Evolutionary conservation across 2,888 invertebrate genomes (phyloP).

Genomic region (Drosophila villosipedis): DNA sequence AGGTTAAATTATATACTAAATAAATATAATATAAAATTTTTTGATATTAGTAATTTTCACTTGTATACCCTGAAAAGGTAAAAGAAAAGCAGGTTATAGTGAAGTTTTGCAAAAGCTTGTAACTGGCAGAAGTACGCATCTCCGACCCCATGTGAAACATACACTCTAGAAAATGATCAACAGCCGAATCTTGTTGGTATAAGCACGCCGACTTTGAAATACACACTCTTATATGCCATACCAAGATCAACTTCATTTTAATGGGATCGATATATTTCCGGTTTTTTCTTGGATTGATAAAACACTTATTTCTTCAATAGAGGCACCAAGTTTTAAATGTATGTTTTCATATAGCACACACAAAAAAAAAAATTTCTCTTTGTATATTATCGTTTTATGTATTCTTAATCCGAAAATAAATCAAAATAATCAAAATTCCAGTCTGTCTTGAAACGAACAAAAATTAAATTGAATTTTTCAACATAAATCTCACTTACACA

Average conservation of each 20-base stretch:
- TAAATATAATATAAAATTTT: not conserved
- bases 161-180: not conserved
- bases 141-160: not conserved
- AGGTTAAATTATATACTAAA: not conserved
- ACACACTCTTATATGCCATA: not conserved
- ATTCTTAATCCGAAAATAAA: not conserved
- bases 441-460: not conserved
- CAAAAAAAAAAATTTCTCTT: not conserved
- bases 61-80: not conserved
- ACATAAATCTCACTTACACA: not conserved
- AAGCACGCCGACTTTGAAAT: not conserved
- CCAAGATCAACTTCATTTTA: not conserved
- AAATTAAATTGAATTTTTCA: not conserved
- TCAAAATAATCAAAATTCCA: not conserved
- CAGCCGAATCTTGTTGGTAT: not conserved
- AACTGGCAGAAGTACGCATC: not conserved
- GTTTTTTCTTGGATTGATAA: not conserved
- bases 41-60: not conserved
- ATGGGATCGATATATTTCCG: not conserved
- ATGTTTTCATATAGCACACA: not conserved
- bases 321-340: not conserved
- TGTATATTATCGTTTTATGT: not conserved
- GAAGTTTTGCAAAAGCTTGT: not conserved
- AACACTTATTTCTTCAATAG: not conserved
- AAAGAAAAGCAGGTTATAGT: not conserved